Percentiles rank a stretch among this genome's conserved stretches.
These are phyloP conservation scores for Ammodramus savannarum DNA, from an alignment of 2,113 vertebrate species.

Conservation along the genomic window DNA sequence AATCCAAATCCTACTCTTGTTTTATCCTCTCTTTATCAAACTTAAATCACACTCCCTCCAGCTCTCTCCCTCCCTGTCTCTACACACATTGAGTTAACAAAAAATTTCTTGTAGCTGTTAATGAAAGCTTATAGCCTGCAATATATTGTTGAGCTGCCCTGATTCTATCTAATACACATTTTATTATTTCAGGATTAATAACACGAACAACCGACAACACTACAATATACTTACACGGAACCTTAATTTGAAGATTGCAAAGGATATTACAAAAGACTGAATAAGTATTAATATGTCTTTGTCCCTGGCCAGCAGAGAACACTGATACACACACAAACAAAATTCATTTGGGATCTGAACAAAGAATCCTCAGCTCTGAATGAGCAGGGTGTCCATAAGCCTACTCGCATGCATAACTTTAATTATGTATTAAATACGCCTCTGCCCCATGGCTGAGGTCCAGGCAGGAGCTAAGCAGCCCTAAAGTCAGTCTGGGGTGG, in stretches of 20 bases:
- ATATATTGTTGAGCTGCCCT: slow-evolving; percentile 51
- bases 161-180: slow-evolving; percentile 68
- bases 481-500: not conserved
- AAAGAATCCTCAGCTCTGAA: not conserved
- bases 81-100: slow-evolving; percentile 32
- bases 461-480: not conserved
- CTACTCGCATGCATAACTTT: not conserved
- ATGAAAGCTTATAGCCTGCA: slow-evolving; percentile 65
- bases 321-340: slow-evolving; percentile 40
- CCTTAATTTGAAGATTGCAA: slow-evolving; percentile 57
- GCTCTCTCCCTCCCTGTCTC: not conserved
- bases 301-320: not conserved
- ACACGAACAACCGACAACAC: slow-evolving; percentile 41
- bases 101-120: slow-evolving; percentile 56
- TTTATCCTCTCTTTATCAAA: slow-evolving; percentile 25
- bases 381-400: not conserved
- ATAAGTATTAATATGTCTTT: slow-evolving; percentile 55
- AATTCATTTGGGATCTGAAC: slow-evolving; percentile 31
- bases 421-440: not conserved
- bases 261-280: slow-evolving; percentile 61
- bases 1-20: slow-evolving; percentile 10
- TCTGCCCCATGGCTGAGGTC: not conserved
- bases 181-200: slow-evolving; percentile 69
- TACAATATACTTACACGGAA: slow-evolving; percentile 50
- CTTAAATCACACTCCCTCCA: not conserved